These are phyloP conservation scores for Xestia ashworthii DNA, from an alignment of 2,888 invertebrate species.

Conservation along the genomic window DNA sequence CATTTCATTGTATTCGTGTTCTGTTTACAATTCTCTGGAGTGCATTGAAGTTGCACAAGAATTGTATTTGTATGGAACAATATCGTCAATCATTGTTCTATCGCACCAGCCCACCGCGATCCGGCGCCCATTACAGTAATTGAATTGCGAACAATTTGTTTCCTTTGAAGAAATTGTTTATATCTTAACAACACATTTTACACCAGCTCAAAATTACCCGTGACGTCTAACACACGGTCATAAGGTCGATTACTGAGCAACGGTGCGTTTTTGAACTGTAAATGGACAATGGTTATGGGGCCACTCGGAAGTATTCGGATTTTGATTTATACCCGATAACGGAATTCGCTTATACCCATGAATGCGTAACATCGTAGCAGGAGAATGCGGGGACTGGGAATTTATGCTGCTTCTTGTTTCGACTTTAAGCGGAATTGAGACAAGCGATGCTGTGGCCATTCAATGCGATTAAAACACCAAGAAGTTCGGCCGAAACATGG, in stretches of 20 bases:
- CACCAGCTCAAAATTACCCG: background rate
- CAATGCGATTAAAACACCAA: constrained; percentile 31
- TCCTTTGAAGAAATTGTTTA: constrained; percentile 80
- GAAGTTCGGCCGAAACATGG: background rate
- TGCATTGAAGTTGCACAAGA: constrained; percentile 40
- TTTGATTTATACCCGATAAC: constrained; percentile 72
- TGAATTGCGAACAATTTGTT: constrained; percentile 81
- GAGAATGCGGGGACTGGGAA: constrained; percentile 60
- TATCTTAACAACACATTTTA: constrained; percentile 65
- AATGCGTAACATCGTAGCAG: constrained; percentile 65
- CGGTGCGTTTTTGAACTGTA: constrained; percentile 29
- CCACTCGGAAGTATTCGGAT: constrained; percentile 68
- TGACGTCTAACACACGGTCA: constrained; percentile 19
- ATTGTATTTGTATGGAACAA: constrained; percentile 47
- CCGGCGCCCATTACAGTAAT: constrained; percentile 78
- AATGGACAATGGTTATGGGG: constrained; percentile 39
- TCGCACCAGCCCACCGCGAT: constrained; percentile 53
- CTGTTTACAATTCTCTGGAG: constrained; percentile 28
- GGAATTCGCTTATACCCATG: constrained; percentile 69
- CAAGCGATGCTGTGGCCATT: constrained; percentile 27
- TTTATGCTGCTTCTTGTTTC: constrained; percentile 67
- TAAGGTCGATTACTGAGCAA: constrained; percentile 53
- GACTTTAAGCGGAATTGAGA: constrained; percentile 56
- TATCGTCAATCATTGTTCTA: constrained; percentile 61
- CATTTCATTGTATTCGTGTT: background rate